These are phyloP conservation scores for Symphodus melops DNA, from an alignment of 2,113 vertebrate species.

Conservation along the genomic window DNA sequence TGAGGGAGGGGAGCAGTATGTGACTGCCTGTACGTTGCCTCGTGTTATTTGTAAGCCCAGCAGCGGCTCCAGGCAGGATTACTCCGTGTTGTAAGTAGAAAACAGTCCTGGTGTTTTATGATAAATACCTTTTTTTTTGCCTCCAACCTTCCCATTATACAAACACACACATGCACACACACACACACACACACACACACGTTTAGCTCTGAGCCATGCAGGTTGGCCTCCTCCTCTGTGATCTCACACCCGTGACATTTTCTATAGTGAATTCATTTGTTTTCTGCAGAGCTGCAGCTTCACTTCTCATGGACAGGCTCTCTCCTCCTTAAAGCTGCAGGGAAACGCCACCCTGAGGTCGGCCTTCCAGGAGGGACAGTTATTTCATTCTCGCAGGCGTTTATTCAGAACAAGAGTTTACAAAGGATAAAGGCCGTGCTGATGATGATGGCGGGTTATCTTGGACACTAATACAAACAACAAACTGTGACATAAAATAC, in stretches of 20 bases:
- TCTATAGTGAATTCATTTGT: conserved; percentile 61
- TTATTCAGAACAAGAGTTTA: not conserved
- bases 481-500: too few species aligned
- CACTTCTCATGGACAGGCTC: conserved; percentile 13
- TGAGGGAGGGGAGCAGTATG: conserved; percentile 1
- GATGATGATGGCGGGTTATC: not conserved
- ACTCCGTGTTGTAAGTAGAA: conserved; percentile 50
- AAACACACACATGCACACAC: conserved; percentile 13
- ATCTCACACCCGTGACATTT: conserved; percentile 68
- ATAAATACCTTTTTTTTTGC: conserved; percentile 64
- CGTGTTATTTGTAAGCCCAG: conserved; percentile 55
- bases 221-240: conserved; percentile 34
- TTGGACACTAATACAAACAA: too few species aligned
- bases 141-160: conserved; percentile 12
- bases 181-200: conserved; percentile 30
- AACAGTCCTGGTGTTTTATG: conserved; percentile 58
- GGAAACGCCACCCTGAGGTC: not conserved
- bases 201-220: conserved; percentile 18
- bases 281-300: conserved; percentile 28
- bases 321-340: conserved; percentile 1
- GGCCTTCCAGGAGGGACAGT: not conserved
- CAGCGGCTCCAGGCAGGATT: conserved; percentile 61
- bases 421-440: not conserved
- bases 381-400: conserved; percentile 16
- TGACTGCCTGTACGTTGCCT: conserved; percentile 11